Conservation (phyloP, 2,113 vertebrate genomes). For the Vombatus ursinus region DNA sequence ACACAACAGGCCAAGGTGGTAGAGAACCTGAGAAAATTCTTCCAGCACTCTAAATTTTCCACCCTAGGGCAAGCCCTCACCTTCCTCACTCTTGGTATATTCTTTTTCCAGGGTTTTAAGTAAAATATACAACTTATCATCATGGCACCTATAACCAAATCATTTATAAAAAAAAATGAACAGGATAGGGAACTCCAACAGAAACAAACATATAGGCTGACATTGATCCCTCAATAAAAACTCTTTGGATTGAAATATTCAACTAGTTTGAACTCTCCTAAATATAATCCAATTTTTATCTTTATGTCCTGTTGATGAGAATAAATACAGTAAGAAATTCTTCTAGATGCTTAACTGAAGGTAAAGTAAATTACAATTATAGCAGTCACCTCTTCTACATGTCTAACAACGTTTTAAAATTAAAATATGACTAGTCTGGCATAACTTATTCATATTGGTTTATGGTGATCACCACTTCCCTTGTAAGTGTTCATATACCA, state of each 20-base stretch:
- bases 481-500: background rate
- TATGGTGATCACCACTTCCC: background rate
- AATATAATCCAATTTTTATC: background rate
- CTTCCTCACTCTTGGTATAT: background rate
- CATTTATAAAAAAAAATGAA: background rate
- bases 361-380: background rate
- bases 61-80: background rate
- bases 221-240: background rate
- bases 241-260: too few relatives aligned
- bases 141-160: background rate
- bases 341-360: background rate
- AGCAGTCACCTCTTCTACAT: background rate
- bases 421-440: background rate
- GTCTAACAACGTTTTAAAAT: background rate
- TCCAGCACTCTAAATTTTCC: background rate
- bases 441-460: background rate
- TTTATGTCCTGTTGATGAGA: background rate
- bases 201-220: background rate
- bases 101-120: background rate
- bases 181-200: background rate
- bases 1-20: background rate
- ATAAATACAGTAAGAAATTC: background rate
- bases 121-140: background rate
- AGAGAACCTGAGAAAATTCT: background rate
- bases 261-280: background rate